phyloP scores from a whole-genome alignment of 1,140 invertebrate genomes.

The Hormaphis cornu region DNA sequence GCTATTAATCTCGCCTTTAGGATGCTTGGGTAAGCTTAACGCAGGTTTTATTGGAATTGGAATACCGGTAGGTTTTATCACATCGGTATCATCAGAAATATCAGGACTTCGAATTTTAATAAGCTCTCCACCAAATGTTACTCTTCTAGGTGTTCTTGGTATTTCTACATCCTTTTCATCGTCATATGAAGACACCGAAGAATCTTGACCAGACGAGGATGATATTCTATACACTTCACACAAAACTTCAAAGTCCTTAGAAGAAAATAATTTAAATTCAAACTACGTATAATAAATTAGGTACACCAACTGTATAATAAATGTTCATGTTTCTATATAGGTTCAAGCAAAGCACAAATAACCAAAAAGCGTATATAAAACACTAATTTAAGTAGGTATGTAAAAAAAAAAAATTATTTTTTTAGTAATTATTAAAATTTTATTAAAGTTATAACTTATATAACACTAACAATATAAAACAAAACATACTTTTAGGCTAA shows the following conservation, averaged over 20 bases:
- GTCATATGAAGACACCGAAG: constrained; percentile 9
- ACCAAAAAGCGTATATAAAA: too few relatives aligned
- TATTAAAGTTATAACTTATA: too few relatives aligned
- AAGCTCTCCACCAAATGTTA: constrained; percentile 71
- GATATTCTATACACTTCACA: constrained; percentile 51
- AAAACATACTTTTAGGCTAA: too few relatives aligned
- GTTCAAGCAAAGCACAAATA: too few relatives aligned
- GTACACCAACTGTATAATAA: too few relatives aligned
- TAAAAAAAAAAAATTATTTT: too few relatives aligned
- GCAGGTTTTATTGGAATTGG: constrained; percentile 38
- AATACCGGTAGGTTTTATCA: constrained; percentile 31
- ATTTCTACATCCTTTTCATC: constrained; percentile 44
- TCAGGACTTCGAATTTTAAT: constrained; percentile 73
- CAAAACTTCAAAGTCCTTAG: constrained; percentile 54
- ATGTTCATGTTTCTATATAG: too few relatives aligned
- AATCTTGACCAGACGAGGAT: constrained; percentile 7
- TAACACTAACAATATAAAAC: too few relatives aligned
- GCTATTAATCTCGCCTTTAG: neutral
- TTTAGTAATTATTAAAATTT: too few relatives aligned
- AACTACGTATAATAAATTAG: neutral
- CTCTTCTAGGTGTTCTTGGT: constrained; percentile 44
- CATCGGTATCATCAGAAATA: constrained; percentile 49
- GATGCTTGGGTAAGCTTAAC: constrained; percentile 34
- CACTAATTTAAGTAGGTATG: too few relatives aligned
- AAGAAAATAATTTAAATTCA: neutral